Percentiles rank a stretch among this genome's conserved stretches.
Conservation (phyloP, 1,140 invertebrate genomes). For the Eriosoma lanigerum region DNA sequence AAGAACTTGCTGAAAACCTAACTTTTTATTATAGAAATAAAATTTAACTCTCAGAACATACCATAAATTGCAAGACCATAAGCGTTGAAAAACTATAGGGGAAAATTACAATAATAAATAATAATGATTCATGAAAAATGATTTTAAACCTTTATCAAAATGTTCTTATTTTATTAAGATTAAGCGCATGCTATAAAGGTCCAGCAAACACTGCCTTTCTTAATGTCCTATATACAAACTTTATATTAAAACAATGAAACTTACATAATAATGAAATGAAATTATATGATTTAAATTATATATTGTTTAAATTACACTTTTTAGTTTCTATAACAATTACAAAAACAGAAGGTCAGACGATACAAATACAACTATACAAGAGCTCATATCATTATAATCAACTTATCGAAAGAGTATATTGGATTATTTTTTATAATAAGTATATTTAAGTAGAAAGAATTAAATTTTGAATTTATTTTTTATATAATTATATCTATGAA, state of each 20-base stretch:
- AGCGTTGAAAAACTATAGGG: not conserved
- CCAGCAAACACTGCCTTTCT: not conserved
- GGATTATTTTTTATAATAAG: too few relatives aligned
- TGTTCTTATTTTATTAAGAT: slow-evolving; percentile 33
- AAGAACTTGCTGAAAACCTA: not conserved
- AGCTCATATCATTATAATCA: too few relatives aligned
- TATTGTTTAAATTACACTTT: not conserved
- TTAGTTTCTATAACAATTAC: too few relatives aligned
- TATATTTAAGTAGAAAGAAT: too few relatives aligned
- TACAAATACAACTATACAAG: too few relatives aligned
- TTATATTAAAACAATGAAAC: not conserved
- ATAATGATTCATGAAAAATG: not conserved
- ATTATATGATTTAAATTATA: not conserved
- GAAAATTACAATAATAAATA: slow-evolving; percentile 22
- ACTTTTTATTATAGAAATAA: not conserved
- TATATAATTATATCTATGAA: too few relatives aligned
- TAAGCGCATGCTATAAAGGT: slow-evolving; percentile 9
- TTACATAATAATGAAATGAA: not conserved
- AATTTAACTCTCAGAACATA: not conserved
- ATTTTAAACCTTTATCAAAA: not conserved
- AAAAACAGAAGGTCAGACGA: too few relatives aligned
- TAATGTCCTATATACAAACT: not conserved
- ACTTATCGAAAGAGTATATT: too few relatives aligned
- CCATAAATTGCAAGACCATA: not conserved
- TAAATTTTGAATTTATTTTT: too few relatives aligned